These are phyloP conservation scores for Eristalinus sepulchralis DNA, from an alignment of 2,888 invertebrate genomes.

Conservation along the genomic window DNA sequence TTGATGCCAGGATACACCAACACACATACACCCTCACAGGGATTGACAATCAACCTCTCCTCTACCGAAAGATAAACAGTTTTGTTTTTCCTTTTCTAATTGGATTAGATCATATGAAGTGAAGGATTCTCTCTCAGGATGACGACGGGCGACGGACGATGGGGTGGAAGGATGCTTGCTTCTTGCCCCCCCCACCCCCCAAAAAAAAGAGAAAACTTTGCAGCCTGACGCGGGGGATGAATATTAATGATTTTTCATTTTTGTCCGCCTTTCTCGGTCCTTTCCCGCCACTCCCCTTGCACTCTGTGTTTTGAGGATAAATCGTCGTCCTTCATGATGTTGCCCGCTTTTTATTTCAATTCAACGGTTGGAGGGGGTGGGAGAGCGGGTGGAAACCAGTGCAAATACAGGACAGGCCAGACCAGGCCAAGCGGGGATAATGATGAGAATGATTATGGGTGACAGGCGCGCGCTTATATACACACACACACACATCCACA, in stretches of 20 bases:
- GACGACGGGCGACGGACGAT: not conserved
- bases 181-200: no score
- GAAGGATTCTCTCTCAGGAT: slow-evolving; percentile 57
- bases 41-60: slow-evolving; percentile 59
- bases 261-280: slow-evolving; percentile 59
- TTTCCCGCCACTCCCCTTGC: not conserved
- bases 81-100: slow-evolving; percentile 63
- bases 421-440: slow-evolving; percentile 50
- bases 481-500: not conserved
- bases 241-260: slow-evolving; percentile 77
- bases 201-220: slow-evolving; percentile 6
- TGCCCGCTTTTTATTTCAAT: not conserved
- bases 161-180: not conserved
- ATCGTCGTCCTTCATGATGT: not conserved
- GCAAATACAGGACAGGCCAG: slow-evolving; percentile 1
- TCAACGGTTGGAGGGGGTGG: not conserved
- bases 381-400: slow-evolving; percentile 2
- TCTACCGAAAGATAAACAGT: slow-evolving; percentile 56
- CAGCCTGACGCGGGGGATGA: slow-evolving; percentile 72
- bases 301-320: slow-evolving; percentile 37
- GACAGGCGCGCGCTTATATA: slow-evolving; percentile 63
- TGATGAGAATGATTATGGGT: slow-evolving; percentile 69
- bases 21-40: slow-evolving; percentile 6
- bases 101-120: slow-evolving; percentile 71
- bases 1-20: slow-evolving; percentile 57